Evolutionary conservation across 1,140 invertebrate species (phyloP).

Genomic region (Stegodyphus mimosarum): DNA sequence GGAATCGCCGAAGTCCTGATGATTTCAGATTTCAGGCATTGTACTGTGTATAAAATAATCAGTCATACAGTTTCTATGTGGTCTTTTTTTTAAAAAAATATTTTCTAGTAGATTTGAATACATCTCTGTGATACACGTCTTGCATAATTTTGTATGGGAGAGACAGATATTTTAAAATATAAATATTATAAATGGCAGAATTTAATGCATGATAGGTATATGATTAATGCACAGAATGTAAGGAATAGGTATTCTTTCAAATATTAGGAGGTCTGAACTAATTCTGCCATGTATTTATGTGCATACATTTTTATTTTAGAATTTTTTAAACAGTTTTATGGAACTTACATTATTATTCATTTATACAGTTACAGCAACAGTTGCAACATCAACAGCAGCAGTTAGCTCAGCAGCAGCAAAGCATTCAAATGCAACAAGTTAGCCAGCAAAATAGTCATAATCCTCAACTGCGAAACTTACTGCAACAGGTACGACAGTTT

Average conservation of each 20-base stretch:
- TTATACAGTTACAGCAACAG: conserved; percentile 56
- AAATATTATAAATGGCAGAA: background rate
- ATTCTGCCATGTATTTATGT: no score
- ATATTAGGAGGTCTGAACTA: background rate
- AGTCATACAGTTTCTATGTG: no score
- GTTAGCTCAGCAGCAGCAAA: conserved; percentile 50
- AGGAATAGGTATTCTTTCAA: background rate
- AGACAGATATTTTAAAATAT: background rate
- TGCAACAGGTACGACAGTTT: conserved; percentile 59
- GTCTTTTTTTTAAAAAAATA: no score
- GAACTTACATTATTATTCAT: background rate
- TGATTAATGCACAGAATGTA: background rate
- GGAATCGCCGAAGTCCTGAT: no score
- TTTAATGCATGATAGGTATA: background rate
- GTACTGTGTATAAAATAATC: no score
- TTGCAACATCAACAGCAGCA: conserved; percentile 58
- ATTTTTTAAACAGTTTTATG: background rate
- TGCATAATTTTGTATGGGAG: background rate
- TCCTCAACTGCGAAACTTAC: conserved; percentile 62
- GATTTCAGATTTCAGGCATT: no score
- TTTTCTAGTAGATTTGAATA: no score
- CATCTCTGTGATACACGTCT: no score
- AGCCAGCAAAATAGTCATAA: conserved; percentile 17
- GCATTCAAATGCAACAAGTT: conserved; percentile 21
- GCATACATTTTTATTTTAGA: background rate